phyloP scores from a whole-genome alignment of 2,888 invertebrate species.

The Alsophila aescularia region DNA sequence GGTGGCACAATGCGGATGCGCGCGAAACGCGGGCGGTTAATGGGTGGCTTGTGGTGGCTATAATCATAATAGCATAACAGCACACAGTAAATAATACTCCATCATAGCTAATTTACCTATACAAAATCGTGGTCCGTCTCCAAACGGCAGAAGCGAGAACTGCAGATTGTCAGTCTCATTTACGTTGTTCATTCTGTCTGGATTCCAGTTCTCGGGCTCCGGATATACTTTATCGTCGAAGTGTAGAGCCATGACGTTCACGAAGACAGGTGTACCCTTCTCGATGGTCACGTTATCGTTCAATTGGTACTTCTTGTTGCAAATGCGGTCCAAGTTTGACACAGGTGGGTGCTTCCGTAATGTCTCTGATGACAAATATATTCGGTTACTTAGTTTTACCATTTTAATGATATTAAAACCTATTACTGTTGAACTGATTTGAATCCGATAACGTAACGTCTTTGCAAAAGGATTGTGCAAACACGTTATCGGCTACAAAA shows the following conservation, averaged over 20 bases:
- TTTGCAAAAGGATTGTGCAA: too few relatives aligned
- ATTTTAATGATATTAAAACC: too few relatives aligned
- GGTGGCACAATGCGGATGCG: too few relatives aligned
- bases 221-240: conserved; percentile 58
- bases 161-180: conserved; percentile 59
- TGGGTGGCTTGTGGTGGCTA: too few relatives aligned
- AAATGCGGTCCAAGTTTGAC: conserved; percentile 60
- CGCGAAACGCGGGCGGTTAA: too few relatives aligned
- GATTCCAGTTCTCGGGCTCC: conserved; percentile 62
- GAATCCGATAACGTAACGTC: too few relatives aligned
- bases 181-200: conserved; percentile 56
- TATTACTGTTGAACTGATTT: too few relatives aligned
- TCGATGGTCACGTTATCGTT: conserved; percentile 59
- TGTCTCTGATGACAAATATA: conserved; percentile 66
- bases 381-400: too few relatives aligned
- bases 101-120: conserved; percentile 42
- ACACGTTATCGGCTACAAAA: too few relatives aligned
- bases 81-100: too few relatives aligned
- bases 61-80: too few relatives aligned
- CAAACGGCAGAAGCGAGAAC: conserved; percentile 65
- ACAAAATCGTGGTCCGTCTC: conserved; percentile 68
- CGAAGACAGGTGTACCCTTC: conserved; percentile 58
- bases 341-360: conserved; percentile 62
- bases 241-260: conserved; percentile 64
- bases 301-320: conserved; percentile 53